Evolutionary conservation across 2,797 vertebrate genomes (phyloP).

Genomic region (Carapus acus): DNA sequence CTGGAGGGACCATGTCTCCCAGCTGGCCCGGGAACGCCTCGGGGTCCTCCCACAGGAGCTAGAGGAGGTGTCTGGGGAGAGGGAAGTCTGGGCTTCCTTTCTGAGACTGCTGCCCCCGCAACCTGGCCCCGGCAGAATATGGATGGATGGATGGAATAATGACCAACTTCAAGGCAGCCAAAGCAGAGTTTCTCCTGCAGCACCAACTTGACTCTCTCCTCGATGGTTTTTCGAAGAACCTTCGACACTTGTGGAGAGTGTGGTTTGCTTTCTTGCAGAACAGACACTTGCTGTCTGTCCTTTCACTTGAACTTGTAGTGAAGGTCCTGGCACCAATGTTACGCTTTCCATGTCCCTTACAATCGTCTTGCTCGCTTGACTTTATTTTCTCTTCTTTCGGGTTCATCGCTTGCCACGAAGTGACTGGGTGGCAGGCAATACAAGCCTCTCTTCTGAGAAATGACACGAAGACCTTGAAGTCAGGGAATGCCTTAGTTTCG

Average conservation of each 20-base stretch:
- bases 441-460: slow-evolving; percentile 19
- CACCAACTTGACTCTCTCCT: slow-evolving; percentile 20
- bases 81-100: too few relatives aligned
- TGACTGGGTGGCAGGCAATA: slow-evolving; percentile 10
- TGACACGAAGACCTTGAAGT: slow-evolving; percentile 26
- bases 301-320: slow-evolving; percentile 6
- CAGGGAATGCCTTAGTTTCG: slow-evolving; percentile 20
- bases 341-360: not conserved
- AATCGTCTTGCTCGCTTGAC: not conserved
- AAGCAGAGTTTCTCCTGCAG: slow-evolving; percentile 33
- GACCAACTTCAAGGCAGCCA: slow-evolving; percentile 26
- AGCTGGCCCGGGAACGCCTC: too few relatives aligned
- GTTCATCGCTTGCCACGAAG: not conserved
- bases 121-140: too few relatives aligned
- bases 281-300: not conserved
- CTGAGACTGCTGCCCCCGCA: too few relatives aligned
- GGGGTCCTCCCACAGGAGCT: too few relatives aligned
- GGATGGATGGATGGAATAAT: too few relatives aligned
- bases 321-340: not conserved
- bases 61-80: too few relatives aligned
- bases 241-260: slow-evolving; percentile 19
- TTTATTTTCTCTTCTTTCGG: slow-evolving; percentile 1
- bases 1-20: too few relatives aligned
- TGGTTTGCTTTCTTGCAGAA: slow-evolving; percentile 32
- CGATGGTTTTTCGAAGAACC: slow-evolving; percentile 2